Evolutionary conservation across 2,797 vertebrate species (phyloP), one percentile per base, ranked within the genome.

Genomic region (Hipposideros larvatus): DNA sequence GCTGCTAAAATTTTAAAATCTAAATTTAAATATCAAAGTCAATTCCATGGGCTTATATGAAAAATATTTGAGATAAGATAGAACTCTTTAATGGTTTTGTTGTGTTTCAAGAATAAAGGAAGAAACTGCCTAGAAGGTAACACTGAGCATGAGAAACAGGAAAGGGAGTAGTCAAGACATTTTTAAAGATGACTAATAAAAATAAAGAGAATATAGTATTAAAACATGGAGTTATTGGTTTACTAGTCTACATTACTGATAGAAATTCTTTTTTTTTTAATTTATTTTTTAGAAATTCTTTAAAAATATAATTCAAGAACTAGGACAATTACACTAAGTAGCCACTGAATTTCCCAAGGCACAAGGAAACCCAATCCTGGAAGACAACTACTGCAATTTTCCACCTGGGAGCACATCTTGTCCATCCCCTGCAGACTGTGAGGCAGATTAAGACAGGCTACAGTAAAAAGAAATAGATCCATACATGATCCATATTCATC

Each of bases 141-240:
- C 4, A 37, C 6, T 61, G 63, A 90, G 4, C 21, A 78, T 22
- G 89, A 83, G 31, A 5, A 88, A 89, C 19, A 82, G 18, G 46
- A 96, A 96, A 91, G 51, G 31, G 55, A 94, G 34, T 53, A 59
- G 24, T 78, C 14, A 80, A 77, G 77, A 83, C 7, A 83, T 4
- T 93, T 87, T 87, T 87, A 92, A 94, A 51, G 37, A 43, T 86
- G 53, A 80, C 46, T 37, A 96, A 93, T 70, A 5, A 43, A 77
- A 84, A 92, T 85, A 90, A 80, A 0, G 0, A 10, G 31, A 91
- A 31, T 68, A 10, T 1, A 89, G 34, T 11, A 65, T 74, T 46
- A 96, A 93, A 77, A 24, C 5, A 88, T 53, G 19, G 59, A 73
- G 43, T 82, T 93, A 89, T 28, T 89, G 51, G 43, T 59, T 61